Evolutionary conservation across 2,888 invertebrate genomes (phyloP), one percentile per base, ranked within the genome.

Genomic region (Oscheius onirici): DNA sequence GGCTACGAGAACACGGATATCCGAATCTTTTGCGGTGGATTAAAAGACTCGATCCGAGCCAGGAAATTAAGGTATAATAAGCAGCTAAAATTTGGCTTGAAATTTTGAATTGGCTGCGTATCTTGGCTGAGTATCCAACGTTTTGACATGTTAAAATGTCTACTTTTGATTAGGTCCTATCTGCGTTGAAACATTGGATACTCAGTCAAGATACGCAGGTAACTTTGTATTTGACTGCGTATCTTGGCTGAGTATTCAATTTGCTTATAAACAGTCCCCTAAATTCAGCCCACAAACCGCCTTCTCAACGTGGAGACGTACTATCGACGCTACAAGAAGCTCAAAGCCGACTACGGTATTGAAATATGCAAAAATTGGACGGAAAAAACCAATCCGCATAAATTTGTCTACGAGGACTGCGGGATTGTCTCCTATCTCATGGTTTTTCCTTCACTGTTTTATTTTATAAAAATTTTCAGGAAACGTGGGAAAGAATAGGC

Each of bases 371-470:
- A 43, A 44, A 91, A 92, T 76, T 97, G 97, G 97, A 92, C 93
- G 5, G 95, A 95, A 89, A 92, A 91, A 75, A 97, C 97, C 6
- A 95, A 97, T 89, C 95, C 97, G 17, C 89, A 92, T 58, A 99
- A 97, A 89, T 96, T 93, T 90, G 94, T 99, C 0, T 95, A 93
- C 89, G 97, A 99, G 91, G 97, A 99, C 88, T 91, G 99, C 76
- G 95, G 95, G 3, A 97, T 97, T 84, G 94, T 95, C 6, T 90
- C 93, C 13, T 96, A 95, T 88, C 89, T 96, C 52, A 89, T 95
- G 65, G 88, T 88, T 55, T 71, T 78, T 76, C 28, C 66, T 54
- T 28, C n/a, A 10, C 24, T 34, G 26, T 26, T 5, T 51, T 40
- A n/a, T 34, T 52, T 13, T 3, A 24, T 6, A n/a, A 55, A 55